These are phyloP conservation scores for Acronicta psi DNA, from an alignment of 2,888 invertebrate genomes.

Conservation along the genomic window DNA sequence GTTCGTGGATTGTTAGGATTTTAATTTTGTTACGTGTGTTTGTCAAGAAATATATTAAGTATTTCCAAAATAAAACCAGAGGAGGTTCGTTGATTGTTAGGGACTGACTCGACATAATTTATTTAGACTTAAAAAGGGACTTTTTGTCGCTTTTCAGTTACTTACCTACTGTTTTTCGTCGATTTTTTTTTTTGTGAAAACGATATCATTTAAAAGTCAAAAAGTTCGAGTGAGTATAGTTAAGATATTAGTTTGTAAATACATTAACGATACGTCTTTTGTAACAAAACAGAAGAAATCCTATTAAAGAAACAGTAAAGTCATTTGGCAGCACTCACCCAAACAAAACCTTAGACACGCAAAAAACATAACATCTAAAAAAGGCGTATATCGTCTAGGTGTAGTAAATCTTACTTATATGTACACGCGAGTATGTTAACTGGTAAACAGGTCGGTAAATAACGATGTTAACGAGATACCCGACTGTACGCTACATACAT, in stretches of 20 bases:
- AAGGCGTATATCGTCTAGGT: conserved; percentile 14
- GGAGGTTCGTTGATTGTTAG: too few relatives aligned
- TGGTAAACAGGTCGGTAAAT: conserved; percentile 43
- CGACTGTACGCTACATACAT: conserved; percentile 31
- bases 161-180: too few relatives aligned
- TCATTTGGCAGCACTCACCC: neutral
- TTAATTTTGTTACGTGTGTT: too few relatives aligned
- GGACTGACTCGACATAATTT: too few relatives aligned
- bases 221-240: too few relatives aligned
- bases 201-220: too few relatives aligned
- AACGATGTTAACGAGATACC: conserved; percentile 45
- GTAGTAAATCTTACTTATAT: conserved; percentile 48
- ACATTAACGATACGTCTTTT: neutral
- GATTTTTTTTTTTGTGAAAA: too few relatives aligned
- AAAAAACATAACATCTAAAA: conserved; percentile 15
- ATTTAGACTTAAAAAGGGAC: too few relatives aligned
- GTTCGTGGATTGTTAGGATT: too few relatives aligned
- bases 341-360: conserved; percentile 1
- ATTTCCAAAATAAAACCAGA: too few relatives aligned
- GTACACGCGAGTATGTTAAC: conserved; percentile 45
- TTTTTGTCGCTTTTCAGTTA: too few relatives aligned
- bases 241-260: neutral
- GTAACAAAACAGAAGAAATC: neutral
- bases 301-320: neutral
- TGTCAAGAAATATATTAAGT: too few relatives aligned